Evolutionary conservation across 2,797 vertebrate species (phyloP).

Genomic region (Sebastes hubbsi): DNA sequence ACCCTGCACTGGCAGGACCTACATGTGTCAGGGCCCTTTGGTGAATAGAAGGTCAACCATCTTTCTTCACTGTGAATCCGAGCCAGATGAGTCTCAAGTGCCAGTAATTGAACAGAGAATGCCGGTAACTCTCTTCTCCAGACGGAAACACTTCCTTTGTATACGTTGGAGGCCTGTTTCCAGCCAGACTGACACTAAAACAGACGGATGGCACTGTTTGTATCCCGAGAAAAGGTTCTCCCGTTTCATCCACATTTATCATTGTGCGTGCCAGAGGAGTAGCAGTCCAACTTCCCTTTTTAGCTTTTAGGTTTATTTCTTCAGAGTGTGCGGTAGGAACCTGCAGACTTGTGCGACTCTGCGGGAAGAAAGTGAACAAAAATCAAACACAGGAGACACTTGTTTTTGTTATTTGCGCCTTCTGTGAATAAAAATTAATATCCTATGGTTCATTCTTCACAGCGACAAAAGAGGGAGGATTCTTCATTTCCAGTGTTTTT

Average conservation of each 20-base stretch:
- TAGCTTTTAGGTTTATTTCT: constrained; percentile 66
- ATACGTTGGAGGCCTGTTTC: constrained; percentile 48
- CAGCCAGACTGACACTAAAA: constrained; percentile 51
- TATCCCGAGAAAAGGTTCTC: constrained; percentile 39
- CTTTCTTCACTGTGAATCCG: constrained; percentile 50
- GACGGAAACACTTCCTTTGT: constrained; percentile 75
- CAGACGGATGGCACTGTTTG: constrained; percentile 50
- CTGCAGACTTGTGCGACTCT: constrained; percentile 18
- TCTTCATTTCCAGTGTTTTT: constrained; percentile 8
- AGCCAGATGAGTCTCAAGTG: constrained; percentile 44
- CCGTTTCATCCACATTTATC: constrained; percentile 56
- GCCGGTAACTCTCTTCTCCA: constrained; percentile 53
- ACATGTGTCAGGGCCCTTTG: constrained; percentile 27
- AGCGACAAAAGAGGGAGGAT: background rate
- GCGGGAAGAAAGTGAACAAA: constrained; percentile 1
- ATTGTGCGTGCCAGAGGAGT: constrained; percentile 50
- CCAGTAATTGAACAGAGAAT: constrained; percentile 44
- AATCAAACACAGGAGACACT: background rate
- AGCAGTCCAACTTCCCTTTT: constrained; percentile 54
- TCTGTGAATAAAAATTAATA: background rate
- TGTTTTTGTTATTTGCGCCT: background rate
- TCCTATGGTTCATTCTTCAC: background rate
- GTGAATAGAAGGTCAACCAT: constrained; percentile 68
- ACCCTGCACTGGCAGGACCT: constrained; percentile 42
- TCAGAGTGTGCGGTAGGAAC: constrained; percentile 46